Percentiles rank a stretch among this genome's conserved stretches.
phyloP scores from a whole-genome alignment of 1,140 invertebrate genomes.

The Stegodyphus dumicola region DNA sequence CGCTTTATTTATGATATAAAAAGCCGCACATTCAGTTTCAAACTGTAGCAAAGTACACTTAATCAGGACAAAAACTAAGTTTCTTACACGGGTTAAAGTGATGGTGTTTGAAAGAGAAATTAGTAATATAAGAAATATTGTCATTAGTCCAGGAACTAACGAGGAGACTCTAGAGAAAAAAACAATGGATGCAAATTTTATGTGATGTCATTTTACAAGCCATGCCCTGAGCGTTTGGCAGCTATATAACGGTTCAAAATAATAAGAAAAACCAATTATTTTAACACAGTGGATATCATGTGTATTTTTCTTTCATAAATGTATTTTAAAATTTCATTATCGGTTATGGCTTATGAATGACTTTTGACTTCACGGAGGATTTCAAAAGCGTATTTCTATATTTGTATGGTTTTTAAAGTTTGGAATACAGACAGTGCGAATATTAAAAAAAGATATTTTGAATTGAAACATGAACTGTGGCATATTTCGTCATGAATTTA shows the following conservation, averaged over 20 bases:
- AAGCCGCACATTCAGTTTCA: slow-evolving; percentile 21
- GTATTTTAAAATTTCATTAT: too few relatives aligned
- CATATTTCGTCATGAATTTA: background rate
- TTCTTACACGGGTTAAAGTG: background rate
- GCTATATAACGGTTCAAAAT: slow-evolving; percentile 42
- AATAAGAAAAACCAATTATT: slow-evolving; percentile 20
- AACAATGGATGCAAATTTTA: background rate
- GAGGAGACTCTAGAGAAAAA: background rate
- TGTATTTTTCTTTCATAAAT: background rate
- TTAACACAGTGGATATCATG: slow-evolving; percentile 8
- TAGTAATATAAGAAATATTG: too few relatives aligned
- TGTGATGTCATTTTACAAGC: slow-evolving; percentile 1
- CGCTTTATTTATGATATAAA: slow-evolving; percentile 9
- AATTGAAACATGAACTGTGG: too few relatives aligned
- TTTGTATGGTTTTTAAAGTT: too few relatives aligned
- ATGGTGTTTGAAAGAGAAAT: too few relatives aligned
- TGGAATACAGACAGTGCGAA: too few relatives aligned
- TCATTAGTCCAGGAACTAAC: too few relatives aligned
- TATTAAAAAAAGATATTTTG: too few relatives aligned
- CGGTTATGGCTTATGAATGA: too few relatives aligned
- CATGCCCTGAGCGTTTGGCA: slow-evolving; percentile 43
- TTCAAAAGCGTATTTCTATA: too few relatives aligned
- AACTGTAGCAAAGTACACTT: background rate
- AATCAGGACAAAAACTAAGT: background rate
- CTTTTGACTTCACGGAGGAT: too few relatives aligned